These are phyloP conservation scores for Gastrophryne carolinensis DNA, from an alignment of 2,797 vertebrate genomes.

Conservation along the genomic window DNA sequence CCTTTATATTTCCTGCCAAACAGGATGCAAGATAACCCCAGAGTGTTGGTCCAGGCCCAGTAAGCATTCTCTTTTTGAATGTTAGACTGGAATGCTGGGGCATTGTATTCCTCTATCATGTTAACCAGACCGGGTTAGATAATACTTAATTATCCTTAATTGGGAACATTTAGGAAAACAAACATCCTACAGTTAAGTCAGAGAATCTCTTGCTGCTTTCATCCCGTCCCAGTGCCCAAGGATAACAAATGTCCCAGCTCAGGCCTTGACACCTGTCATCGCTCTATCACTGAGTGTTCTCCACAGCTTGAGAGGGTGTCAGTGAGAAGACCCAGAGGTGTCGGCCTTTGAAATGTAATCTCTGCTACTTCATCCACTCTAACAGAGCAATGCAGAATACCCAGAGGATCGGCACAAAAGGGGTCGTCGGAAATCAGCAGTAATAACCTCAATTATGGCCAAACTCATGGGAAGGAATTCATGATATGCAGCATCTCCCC, in stretches of 20 bases:
- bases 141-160: slow-evolving; percentile 25
- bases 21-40: too few relatives aligned
- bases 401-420: background rate
- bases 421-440: slow-evolving; percentile 23
- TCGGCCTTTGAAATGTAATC: slow-evolving; percentile 48
- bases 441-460: slow-evolving; percentile 36
- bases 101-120: background rate
- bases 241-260: slow-evolving; percentile 44
- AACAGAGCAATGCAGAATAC: background rate
- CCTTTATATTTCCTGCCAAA: too few relatives aligned
- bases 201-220: background rate
- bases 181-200: background rate
- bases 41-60: background rate
- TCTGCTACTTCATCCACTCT: background rate
- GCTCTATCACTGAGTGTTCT: slow-evolving; percentile 30
- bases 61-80: background rate
- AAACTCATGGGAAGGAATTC: slow-evolving; percentile 21
- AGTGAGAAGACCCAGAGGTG: slow-evolving; percentile 47
- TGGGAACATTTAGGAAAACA: slow-evolving; percentile 2
- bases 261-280: slow-evolving; percentile 47
- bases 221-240: slow-evolving; percentile 18
- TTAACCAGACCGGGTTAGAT: background rate
- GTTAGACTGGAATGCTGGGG: background rate
- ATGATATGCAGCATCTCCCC: slow-evolving; percentile 18
- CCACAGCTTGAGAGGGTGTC: slow-evolving; percentile 33